Conservation (phyloP, 1,140 invertebrate species). For the Augochlora pura region DNA sequence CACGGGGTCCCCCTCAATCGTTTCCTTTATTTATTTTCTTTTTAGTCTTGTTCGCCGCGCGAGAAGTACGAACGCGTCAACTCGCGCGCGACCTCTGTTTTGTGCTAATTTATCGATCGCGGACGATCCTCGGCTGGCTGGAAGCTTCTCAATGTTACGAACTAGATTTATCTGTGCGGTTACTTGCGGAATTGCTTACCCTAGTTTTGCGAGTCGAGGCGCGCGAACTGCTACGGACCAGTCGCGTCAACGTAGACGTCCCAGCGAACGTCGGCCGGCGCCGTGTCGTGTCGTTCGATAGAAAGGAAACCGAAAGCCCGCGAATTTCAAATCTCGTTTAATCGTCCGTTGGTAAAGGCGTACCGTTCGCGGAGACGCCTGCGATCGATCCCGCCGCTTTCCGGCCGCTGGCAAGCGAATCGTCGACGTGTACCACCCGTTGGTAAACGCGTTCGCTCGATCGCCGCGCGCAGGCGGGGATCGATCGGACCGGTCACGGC, state of each 20-base stretch:
- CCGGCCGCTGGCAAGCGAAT: not conserved
- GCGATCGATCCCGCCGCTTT: not conserved
- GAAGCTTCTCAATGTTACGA: slow-evolving; percentile 42
- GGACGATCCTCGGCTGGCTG: slow-evolving; percentile 27
- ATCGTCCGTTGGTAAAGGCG: not conserved
- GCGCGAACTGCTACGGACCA: slow-evolving; percentile 7
- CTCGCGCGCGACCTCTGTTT: slow-evolving; percentile 8
- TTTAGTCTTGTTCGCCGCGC: slow-evolving; percentile 31
- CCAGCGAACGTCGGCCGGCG: not conserved
- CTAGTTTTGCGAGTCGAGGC: slow-evolving; percentile 37
- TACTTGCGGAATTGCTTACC: slow-evolving; percentile 44
- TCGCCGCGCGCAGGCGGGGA: slow-evolving; percentile 24
- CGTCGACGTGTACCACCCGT: too few species aligned
- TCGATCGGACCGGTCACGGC: slow-evolving; percentile 45
- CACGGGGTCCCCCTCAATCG: not conserved
- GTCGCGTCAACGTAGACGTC: not conserved
- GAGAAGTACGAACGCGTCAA: not conserved
- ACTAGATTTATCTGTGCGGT: slow-evolving; percentile 50
- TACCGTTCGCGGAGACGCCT: not conserved
- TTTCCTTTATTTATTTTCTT: not conserved
- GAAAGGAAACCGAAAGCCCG: not conserved
- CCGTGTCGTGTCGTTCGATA: not conserved
- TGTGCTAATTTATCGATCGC: slow-evolving; percentile 26
- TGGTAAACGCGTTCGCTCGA: not conserved
- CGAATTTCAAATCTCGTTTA: not conserved